A percentile compares a stretch with the other conserved stretches of the same genome.
These are phyloP conservation scores for Lordiphosa fenestrarum DNA, from an alignment of 2,888 invertebrate species.

Conservation along the genomic window DNA sequence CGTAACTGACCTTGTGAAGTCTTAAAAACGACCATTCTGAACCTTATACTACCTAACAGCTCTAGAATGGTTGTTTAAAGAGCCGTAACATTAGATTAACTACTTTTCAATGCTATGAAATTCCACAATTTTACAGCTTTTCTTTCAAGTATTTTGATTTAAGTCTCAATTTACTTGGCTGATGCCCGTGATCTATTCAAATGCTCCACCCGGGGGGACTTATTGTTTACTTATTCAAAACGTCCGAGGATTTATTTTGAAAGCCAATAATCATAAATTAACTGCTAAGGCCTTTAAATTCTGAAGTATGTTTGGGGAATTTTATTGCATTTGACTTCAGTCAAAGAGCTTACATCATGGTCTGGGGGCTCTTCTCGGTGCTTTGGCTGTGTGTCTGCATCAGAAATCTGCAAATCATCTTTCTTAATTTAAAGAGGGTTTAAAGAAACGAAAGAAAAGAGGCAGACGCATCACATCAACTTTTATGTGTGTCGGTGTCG, in stretches of 20 bases:
- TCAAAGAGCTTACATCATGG: slow-evolving; percentile 32
- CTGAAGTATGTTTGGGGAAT: slow-evolving; percentile 18
- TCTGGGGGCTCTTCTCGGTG: slow-evolving; percentile 4
- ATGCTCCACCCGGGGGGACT: no score
- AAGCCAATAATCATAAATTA: slow-evolving; percentile 54
- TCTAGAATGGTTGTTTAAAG: no score
- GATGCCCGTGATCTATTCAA: no score
- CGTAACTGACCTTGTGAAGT: no score
- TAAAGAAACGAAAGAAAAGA: slow-evolving; percentile 22
- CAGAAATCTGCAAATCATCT: slow-evolving; percentile 66
- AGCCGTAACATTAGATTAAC: no score
- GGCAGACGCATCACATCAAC: slow-evolving; percentile 43
- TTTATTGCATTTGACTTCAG: slow-evolving; percentile 25
- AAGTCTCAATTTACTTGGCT: no score
- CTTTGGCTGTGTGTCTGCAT: slow-evolving; percentile 27
- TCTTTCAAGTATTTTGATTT: no score
- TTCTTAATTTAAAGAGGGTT: slow-evolving; percentile 68
- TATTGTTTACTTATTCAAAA: not conserved
- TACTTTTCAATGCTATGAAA: no score
- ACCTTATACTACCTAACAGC: no score
- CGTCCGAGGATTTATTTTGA: slow-evolving; percentile 34
- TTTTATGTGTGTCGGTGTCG: slow-evolving; percentile 49
- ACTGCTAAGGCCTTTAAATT: slow-evolving; percentile 23
- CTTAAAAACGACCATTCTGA: no score
- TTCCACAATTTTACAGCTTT: no score